Conservation (phyloP, 2,888 invertebrate genomes). For the Acanthosepion esculentum region DNA sequence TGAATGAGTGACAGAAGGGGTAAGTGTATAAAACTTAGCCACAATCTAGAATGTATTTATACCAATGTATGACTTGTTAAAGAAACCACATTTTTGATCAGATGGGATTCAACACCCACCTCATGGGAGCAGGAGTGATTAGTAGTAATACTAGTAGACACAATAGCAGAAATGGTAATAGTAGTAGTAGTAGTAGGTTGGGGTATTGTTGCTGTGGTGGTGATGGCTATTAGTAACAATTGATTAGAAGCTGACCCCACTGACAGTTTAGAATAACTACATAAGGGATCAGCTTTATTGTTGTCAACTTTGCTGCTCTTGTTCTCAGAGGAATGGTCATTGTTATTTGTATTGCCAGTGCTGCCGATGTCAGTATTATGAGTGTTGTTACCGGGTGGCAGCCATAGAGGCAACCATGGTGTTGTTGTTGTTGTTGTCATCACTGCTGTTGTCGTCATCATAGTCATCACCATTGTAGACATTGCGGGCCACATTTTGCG, state of each 20-base stretch:
- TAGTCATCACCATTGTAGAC: background rate
- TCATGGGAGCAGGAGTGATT: background rate
- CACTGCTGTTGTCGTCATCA: background rate
- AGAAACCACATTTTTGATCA: background rate
- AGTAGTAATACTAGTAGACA: background rate
- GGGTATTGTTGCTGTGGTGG: background rate
- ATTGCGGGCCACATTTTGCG: background rate
- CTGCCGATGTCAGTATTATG: background rate
- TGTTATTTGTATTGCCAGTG: background rate
- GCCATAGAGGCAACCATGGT: constrained; percentile 8
- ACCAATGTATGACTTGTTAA: background rate
- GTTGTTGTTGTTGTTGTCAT: background rate
- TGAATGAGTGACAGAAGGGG: background rate
- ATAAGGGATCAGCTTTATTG: background rate
- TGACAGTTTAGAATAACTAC: constrained; percentile 10
- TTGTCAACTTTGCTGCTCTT: background rate
- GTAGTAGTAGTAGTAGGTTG: background rate
- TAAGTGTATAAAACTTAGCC: background rate
- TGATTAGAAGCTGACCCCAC: background rate
- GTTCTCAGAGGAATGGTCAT: background rate
- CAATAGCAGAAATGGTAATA: background rate
- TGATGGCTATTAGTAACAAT: background rate
- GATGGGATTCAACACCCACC: background rate
- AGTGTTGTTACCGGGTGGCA: background rate
- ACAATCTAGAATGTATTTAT: background rate